Evolutionary conservation across 2,113 vertebrate species (phyloP), one percentile per base, ranked within the genome.

Genomic region (Puntigrus tetrazona): DNA sequence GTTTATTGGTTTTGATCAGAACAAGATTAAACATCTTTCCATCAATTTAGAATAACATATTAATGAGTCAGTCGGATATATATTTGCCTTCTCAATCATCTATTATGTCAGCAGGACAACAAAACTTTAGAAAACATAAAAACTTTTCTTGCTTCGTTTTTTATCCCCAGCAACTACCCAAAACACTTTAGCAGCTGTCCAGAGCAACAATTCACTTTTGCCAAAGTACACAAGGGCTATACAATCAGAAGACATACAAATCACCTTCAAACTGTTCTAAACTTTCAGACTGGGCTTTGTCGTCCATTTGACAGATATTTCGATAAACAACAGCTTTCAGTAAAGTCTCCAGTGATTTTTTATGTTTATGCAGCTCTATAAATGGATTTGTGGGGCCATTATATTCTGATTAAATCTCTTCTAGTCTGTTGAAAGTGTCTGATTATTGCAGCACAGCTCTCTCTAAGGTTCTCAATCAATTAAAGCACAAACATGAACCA

Each of bases 301-400:
- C 5, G 52, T 22, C 31, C 13, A 25, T 57, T 25, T 59, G 38
- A 59, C 18, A 57, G 31, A 55, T 20, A 57, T 59, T 78, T 67
- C 8, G 9, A 67, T 38, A 47, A 80, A 25, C 7, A 78, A 59
- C 50, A 57, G 27, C 22, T 38, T 20, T 27, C 18, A 0, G 9
- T 61, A 67, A 31, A 80, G 29, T 10, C 59, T 20, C 25, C 14
- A 38, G 10, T 38, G 9, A 5, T 45, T 41, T 34, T 63, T 41
- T 50, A n/a, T 52, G 22, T 55, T 75, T 75, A 76, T 75, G 34
- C 59, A 81, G 65, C 25, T 31, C 11, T 31, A 20, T 47, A 63
- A 67, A 80, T 67, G 38, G 18, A 80, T 20, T 80, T 80, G 78
- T 31, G 38, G 65, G 27, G 59, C 25, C 78, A 80, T 80, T 67